Percentiles rank a stretch among this genome's conserved stretches.
Evolutionary conservation across 2,888 invertebrate species (phyloP).

Genomic region (Lepidochrysops patricia): DNA sequence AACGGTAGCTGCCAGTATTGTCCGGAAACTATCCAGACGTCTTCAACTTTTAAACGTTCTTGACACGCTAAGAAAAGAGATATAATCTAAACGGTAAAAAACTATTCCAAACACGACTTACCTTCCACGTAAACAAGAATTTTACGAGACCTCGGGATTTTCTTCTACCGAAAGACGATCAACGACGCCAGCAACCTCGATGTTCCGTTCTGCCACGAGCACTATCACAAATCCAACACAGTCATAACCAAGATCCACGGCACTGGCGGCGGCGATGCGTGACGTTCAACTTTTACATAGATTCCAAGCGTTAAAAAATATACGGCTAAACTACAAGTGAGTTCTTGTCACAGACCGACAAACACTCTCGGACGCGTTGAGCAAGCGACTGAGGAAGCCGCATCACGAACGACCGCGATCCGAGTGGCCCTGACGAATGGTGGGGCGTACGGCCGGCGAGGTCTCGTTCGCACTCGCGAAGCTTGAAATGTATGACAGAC

Average conservation of each 20-base stretch:
- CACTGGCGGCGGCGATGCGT: constrained; percentile 31
- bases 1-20: constrained; percentile 48
- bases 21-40: constrained; percentile 12
- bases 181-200: constrained; percentile 51
- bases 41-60: constrained; percentile 5
- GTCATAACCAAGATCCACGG: constrained; percentile 39
- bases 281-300: constrained; percentile 35
- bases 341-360: constrained; percentile 19
- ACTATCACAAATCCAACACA: constrained; percentile 55
- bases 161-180: constrained; percentile 62
- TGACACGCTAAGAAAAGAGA: neutral
- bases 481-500: constrained; percentile 25
- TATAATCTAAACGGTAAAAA: neutral
- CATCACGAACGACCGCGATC: constrained; percentile 27
- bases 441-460: constrained; percentile 34
- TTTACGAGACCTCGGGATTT: constrained; percentile 38
- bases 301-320: constrained; percentile 39
- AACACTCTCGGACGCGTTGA: constrained; percentile 37
- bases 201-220: constrained; percentile 55
- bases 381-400: constrained; percentile 45
- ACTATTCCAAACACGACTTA: neutral
- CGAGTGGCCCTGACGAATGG: constrained; percentile 41
- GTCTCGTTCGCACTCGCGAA: constrained; percentile 34
- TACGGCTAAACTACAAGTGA: constrained; percentile 32
- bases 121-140: constrained; percentile 14